These are phyloP conservation scores for Hirudo medicinalis DNA, from an alignment of 1,140 invertebrate genomes.

Conservation along the genomic window DNA sequence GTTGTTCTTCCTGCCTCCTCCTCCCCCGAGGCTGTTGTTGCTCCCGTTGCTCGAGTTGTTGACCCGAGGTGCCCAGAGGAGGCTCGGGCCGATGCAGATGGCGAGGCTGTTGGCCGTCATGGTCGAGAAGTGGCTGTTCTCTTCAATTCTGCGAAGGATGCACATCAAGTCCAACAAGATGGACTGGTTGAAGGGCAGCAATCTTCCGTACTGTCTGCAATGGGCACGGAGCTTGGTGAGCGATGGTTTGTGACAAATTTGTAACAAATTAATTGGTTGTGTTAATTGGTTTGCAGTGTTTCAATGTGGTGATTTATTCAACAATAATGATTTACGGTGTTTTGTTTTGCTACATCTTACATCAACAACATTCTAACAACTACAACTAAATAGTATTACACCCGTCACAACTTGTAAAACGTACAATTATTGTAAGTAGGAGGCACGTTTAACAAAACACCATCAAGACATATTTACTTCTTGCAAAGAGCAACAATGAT, in stretches of 20 bases:
- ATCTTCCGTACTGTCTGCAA: neutral
- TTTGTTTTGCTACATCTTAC: too few species aligned
- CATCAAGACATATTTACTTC: neutral
- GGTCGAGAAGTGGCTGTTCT: neutral
- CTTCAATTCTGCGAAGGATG: neutral
- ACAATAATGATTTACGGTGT: too few species aligned
- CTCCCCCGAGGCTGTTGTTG: neutral
- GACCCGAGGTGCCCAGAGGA: slow-evolving; percentile 5
- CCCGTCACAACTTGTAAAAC: too few species aligned
- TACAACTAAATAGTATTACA: too few species aligned
- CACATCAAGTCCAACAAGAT: neutral
- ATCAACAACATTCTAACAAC: too few species aligned
- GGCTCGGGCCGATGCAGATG: slow-evolving; percentile 7
- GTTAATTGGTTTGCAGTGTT: too few species aligned
- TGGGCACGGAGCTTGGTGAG: too few species aligned
- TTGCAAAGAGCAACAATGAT: neutral
- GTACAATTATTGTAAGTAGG: too few species aligned
- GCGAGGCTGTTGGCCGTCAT: slow-evolving; percentile 3
- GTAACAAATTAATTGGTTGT: too few species aligned
- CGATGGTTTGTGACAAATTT: too few species aligned
- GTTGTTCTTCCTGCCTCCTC: neutral
- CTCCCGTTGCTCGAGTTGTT: neutral
- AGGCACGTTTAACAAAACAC: too few species aligned
- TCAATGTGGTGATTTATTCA: too few species aligned
- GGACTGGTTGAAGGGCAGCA: neutral